Base-by-base conservation (phyloP, 2,797 vertebrate species). In the Pangasius larnaudii region DNA sequence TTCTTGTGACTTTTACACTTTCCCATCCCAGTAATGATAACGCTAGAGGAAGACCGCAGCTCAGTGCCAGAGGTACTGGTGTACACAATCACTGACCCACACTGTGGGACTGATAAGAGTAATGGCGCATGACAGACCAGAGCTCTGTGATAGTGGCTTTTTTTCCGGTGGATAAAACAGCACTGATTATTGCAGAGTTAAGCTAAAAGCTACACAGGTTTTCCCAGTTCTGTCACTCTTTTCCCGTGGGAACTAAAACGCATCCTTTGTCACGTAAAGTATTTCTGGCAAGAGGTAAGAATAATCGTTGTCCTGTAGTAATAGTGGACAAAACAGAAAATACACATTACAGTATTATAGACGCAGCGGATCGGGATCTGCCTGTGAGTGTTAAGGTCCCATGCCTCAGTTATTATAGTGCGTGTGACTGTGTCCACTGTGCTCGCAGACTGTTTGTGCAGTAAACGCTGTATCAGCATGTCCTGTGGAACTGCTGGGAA, bases 401-500 rank as follows among this genome's bases (percentile, higher is more conserved):
- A 87, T 90, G 92, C 93, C 89, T 93, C 46, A 49, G 89, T 91
- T 89, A 80, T 74, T 84, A 90, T 81, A 69, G 88, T 27, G 85
- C 89, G 90, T 87, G 58, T 61, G 58, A 61, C 19, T 81, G 33
- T 22, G 59, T 63, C 86, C 83, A 90, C 90, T 90, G 92, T 90
- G 91, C 92, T 93, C 92, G 88, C 78, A 80, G 85, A 71, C 75
- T 85, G 85, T 87, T 88, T 91, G 65, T 78, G 51, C 59, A 84
- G 77, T 72, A 89, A 88, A 59, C 36, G 83, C 89, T 86, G 77
- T 75, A 85, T 94, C 92, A 91, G 93, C 91, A 87, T 19, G 78
- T 88, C 78, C 42, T 74, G 85, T 63, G 71, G 67, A 84, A 85
- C 87, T 93, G 91, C 86, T 82, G 63, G 92, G 92, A 94, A 94